A percentile compares a stretch with the other conserved stretches of the same genome.
Conservation (phyloP, 1,140 invertebrate genomes). For the Anagrus nilaparvatae region DNA sequence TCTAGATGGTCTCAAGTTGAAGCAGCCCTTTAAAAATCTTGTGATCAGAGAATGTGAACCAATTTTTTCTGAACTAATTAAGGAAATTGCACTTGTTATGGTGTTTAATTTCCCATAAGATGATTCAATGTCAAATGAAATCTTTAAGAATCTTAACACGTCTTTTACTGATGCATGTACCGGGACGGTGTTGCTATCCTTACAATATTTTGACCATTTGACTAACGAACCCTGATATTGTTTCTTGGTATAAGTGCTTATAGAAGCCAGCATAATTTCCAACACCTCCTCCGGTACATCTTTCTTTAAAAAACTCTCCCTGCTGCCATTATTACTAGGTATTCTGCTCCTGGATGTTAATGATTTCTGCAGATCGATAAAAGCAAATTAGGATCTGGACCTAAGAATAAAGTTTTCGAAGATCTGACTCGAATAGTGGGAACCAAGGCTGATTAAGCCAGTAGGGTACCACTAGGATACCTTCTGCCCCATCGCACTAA, state of each 20-base stretch:
- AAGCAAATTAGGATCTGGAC: neutral
- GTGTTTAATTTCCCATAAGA: constrained; percentile 23
- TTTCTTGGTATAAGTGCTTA: constrained; percentile 8
- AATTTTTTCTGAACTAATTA: constrained; percentile 15
- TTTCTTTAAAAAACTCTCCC: constrained; percentile 10
- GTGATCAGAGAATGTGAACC: constrained; percentile 8
- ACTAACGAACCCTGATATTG: constrained; percentile 12
- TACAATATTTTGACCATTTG: constrained; percentile 14
- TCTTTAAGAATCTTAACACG: constrained; percentile 10
- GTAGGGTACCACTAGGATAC: constrained; percentile 1
- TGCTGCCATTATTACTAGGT: constrained; percentile 8
- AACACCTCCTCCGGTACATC: constrained; percentile 1
- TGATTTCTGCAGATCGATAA: no score
- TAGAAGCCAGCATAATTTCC: constrained; percentile 7
- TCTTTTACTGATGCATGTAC: neutral
- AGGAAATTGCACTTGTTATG: constrained; percentile 17
- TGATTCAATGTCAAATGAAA: constrained; percentile 10
- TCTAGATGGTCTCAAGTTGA: constrained; percentile 16
- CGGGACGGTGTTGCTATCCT: constrained; percentile 7
- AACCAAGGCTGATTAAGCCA: constrained; percentile 3
- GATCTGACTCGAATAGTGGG: neutral
- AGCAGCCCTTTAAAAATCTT: constrained; percentile 24
- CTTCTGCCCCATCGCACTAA: neutral
- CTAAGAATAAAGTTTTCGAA: neutral
- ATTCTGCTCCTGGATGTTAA: constrained; percentile 3